phyloP scores from a whole-genome alignment of 1,140 invertebrate genomes.

The Pseudomyrmex concolor region DNA sequence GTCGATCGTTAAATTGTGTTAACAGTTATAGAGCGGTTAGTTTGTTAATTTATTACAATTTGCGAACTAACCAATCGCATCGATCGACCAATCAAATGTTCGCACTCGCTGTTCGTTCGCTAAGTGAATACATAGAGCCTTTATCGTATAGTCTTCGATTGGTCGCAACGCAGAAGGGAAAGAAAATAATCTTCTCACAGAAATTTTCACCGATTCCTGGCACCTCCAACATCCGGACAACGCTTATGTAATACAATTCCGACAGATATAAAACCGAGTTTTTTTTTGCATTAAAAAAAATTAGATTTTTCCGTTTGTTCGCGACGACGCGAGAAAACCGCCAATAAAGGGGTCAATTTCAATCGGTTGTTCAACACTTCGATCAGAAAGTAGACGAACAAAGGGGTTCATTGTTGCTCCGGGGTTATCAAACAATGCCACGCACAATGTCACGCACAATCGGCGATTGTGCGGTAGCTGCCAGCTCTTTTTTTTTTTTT shows the following conservation, averaged over 20 bases:
- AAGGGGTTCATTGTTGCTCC: constrained; percentile 66
- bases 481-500: constrained; percentile 62
- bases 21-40: too few species aligned
- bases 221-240: too few species aligned
- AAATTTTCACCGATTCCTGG: too few species aligned
- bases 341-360: constrained; percentile 53
- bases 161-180: too few species aligned
- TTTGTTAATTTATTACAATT: too few species aligned
- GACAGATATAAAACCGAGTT: not conserved
- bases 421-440: constrained; percentile 73
- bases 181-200: too few species aligned
- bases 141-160: too few species aligned
- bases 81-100: too few species aligned
- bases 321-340: constrained; percentile 28
- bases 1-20: not conserved
- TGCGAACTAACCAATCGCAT: too few species aligned
- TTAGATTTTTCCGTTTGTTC: constrained; percentile 48
- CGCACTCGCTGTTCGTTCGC: too few species aligned
- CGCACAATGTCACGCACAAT: constrained; percentile 63
- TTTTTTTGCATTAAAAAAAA: constrained; percentile 31
- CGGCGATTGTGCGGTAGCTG: constrained; percentile 56
- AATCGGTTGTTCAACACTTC: constrained; percentile 46
- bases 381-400: constrained; percentile 45
- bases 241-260: too few species aligned
- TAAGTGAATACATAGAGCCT: too few species aligned